Base-by-base conservation (phyloP, 2,888 invertebrate species). In the Polietes domitor region DNA sequence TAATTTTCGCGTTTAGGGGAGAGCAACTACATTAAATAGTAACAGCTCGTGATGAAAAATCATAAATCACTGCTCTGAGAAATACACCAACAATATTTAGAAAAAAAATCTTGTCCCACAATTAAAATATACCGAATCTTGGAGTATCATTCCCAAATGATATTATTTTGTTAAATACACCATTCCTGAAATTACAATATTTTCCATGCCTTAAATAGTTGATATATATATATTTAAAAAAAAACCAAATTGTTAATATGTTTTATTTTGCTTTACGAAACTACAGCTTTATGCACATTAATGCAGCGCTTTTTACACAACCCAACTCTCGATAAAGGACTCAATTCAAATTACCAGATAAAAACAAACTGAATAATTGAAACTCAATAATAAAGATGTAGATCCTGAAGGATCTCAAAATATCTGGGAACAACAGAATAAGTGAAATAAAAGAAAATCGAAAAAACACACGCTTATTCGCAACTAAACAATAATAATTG, bases 281-380 rank as follows among this genome's bases (percentile, higher is more conserved):
- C 32, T 75, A 70, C 81, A 81, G 84, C 84, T 84, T 84, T 63
- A 79, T 81, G 81, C 81, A 84, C 84, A 70, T 79, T 84, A 81
- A 76, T 84, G 84, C 84, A 84, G 84, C 84, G 84, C 84, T 84
- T 84, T 84, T 78, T 28, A 84, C 84, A 84, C 84, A 70, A 81
- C 84, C 84, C 72, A 53, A 24, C 71, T 76, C 19, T 43, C 32
- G 28, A 63, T 37, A 63, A 43, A 21, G 68, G 68, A 61, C 47
- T 65, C n/a, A 71, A 71, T 77, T 65, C 58, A 79, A 68, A 73
- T n/a, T 61, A 50, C 7, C 28, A 26, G 37, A 50, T 26, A n/a
- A 41, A 41, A 68, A 1, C 70, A 37, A 81, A 75, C n/a, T 21
- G 7, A 77, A 50, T 50, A 76, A 58, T 3, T 12, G 47, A 78